A percentile compares a stretch with the other conserved stretches of the same genome.
These are phyloP conservation scores for Hypselothyrea guttata DNA, from an alignment of 2,888 invertebrate species.

Conservation along the genomic window DNA sequence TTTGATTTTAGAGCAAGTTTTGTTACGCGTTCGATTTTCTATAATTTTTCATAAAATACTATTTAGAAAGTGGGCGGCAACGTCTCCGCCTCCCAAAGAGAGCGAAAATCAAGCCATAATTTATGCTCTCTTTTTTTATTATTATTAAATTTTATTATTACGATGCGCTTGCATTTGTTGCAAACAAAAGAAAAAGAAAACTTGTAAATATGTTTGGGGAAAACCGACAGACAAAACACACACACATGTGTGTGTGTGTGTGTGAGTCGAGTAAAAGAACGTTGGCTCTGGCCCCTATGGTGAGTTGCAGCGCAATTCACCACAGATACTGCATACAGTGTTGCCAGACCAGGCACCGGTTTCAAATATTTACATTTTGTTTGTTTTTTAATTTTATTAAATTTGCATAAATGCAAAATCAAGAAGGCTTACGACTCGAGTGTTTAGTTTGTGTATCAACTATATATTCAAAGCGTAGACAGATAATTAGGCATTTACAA, in stretches of 20 bases:
- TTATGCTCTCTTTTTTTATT: neutral
- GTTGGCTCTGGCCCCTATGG: constrained; percentile 50
- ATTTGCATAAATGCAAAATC: too few species aligned
- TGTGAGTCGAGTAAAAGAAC: too few species aligned
- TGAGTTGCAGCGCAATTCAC: constrained; percentile 48
- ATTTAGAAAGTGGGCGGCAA: constrained; percentile 34
- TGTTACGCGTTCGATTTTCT: constrained; percentile 39
- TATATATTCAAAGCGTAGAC: too few species aligned
- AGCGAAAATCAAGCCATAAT: constrained; percentile 5
- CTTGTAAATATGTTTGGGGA: too few species aligned
- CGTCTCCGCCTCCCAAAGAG: constrained; percentile 45
- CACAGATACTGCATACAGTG: constrained; percentile 36
- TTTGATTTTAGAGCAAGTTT: constrained; percentile 37
- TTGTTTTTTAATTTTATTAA: too few species aligned
- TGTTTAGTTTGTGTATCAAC: too few species aligned
- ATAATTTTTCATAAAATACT: too few species aligned
- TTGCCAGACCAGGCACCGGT: too few species aligned
- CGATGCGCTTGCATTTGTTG: constrained; percentile 36
- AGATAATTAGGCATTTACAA: too few species aligned
- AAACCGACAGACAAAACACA: constrained; percentile 32
- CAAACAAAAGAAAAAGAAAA: constrained; percentile 31
- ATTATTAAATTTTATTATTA: constrained; percentile 13
- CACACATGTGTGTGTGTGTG: constrained; percentile 39
- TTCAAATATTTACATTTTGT: too few species aligned
- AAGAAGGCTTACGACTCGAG: too few species aligned